phyloP scores from a whole-genome alignment of 2,113 vertebrate genomes.

The Ovis canadensis region DNA sequence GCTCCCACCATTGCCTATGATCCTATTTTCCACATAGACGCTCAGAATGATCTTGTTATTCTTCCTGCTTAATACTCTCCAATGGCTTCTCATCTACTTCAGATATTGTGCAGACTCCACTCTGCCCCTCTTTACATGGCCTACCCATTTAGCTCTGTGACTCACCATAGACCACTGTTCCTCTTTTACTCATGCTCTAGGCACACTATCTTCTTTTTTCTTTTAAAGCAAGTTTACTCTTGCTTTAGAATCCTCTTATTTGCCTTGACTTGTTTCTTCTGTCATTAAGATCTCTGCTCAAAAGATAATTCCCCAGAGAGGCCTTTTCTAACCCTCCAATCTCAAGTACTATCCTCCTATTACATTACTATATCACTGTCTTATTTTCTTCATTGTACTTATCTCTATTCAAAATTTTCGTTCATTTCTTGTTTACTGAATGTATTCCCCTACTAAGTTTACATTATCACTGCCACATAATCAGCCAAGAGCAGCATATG shows the following conservation, averaged over 20 bases:
- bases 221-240: neutral
- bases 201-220: neutral
- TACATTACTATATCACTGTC: neutral
- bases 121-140: neutral
- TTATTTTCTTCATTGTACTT: constrained; percentile 13
- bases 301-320: neutral
- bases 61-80: neutral
- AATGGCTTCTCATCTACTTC: neutral
- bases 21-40: neutral
- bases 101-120: neutral
- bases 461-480: neutral
- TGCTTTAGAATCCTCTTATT: neutral
- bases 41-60: neutral
- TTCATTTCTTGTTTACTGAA: constrained; percentile 6
- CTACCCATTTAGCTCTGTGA: neutral
- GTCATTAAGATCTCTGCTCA: neutral
- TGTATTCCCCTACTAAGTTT: neutral
- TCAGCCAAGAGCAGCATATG: neutral
- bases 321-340: neutral
- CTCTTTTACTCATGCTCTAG: neutral
- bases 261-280: neutral
- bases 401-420: neutral
- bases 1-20: neutral
- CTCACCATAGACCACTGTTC: neutral
- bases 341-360: neutral